Evolutionary conservation across 1,140 invertebrate genomes (phyloP).

Genomic region (Linepithema humile): DNA sequence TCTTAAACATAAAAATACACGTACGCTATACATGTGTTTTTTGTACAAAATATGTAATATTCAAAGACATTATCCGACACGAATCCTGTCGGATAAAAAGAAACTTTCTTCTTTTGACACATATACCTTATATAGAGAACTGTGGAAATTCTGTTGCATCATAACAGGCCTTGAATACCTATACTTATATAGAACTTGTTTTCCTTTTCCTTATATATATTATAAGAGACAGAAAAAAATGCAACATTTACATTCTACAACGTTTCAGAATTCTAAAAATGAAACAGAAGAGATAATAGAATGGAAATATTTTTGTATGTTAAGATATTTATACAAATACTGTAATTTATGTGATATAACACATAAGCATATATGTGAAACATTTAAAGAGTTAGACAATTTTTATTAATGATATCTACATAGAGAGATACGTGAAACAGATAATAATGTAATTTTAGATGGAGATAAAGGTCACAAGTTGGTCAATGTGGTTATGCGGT

Average conservation of each 20-base stretch:
- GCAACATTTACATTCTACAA: background rate
- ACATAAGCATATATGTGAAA: background rate
- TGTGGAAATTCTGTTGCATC: slow-evolving; percentile 41
- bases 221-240: background rate
- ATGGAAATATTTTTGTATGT: background rate
- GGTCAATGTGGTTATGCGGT: slow-evolving; percentile 73
- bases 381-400: background rate
- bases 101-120: background rate
- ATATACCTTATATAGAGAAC: slow-evolving; percentile 20
- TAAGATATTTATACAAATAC: background rate
- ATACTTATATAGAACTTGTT: slow-evolving; percentile 36
- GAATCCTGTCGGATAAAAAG: background rate
- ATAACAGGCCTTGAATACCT: slow-evolving; percentile 12
- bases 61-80: background rate
- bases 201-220: slow-evolving; percentile 30
- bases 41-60: background rate
- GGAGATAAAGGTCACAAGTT: slow-evolving; percentile 70
- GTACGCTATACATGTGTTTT: background rate
- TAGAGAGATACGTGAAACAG: slow-evolving; percentile 13
- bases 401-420: background rate
- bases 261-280: background rate
- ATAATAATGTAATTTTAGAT: slow-evolving; percentile 76
- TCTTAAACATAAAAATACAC: slow-evolving; percentile 86
- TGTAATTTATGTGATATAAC: background rate
- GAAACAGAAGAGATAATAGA: background rate